Evolutionary conservation across 2,888 invertebrate species (phyloP).

Genomic region (Pseudococcus viburni): DNA sequence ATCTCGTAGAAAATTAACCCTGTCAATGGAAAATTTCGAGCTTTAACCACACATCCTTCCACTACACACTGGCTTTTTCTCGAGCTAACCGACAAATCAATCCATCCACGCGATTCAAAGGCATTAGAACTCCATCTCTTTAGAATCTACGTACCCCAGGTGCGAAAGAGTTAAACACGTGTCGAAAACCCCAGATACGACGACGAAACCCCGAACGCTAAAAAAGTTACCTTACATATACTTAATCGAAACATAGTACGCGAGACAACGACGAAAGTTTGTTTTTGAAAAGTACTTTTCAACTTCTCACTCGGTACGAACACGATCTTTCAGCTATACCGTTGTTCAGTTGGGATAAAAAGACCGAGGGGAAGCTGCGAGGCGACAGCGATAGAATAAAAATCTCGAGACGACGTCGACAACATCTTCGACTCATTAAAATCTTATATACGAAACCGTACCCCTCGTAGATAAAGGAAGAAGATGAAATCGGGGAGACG

Average conservation of each 20-base stretch:
- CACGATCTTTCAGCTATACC: background rate
- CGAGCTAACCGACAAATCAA: no score
- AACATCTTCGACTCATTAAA: slow-evolving; percentile 44
- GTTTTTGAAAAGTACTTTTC: slow-evolving; percentile 13
- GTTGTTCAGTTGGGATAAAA: background rate
- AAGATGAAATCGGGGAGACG: background rate
- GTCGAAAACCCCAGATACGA: background rate
- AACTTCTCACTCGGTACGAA: slow-evolving; percentile 1
- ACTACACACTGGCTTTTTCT: no score
- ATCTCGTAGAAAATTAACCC: no score
- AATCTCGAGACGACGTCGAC: slow-evolving; percentile 9
- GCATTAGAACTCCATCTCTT: background rate
- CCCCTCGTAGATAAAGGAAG: background rate
- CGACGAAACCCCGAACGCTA: background rate
- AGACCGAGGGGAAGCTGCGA: no score
- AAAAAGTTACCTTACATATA: background rate
- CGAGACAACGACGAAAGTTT: slow-evolving; percentile 10
- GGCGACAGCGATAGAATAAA: slow-evolving; percentile 20
- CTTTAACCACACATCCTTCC: no score
- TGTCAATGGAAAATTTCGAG: no score
- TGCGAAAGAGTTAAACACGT: slow-evolving; percentile 2
- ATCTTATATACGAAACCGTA: slow-evolving; percentile 22
- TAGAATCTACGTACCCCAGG: background rate
- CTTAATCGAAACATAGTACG: slow-evolving; percentile 13
- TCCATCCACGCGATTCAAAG: no score